Base-by-base conservation (phyloP, 2,797 vertebrate species). In the Sylvilagus floridanus region DNA sequence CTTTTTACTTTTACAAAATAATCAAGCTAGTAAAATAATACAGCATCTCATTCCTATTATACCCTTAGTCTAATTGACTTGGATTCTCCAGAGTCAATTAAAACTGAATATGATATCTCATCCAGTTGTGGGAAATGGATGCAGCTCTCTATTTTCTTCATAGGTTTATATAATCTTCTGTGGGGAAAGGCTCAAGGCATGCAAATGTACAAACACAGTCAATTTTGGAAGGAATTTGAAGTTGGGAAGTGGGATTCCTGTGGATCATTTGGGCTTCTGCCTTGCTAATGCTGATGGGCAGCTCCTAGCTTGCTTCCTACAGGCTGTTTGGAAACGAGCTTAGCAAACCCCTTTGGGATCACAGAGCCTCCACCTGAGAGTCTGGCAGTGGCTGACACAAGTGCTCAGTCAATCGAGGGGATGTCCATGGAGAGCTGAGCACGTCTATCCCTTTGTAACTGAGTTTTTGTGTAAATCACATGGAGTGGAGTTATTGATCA, bases 31-130 rank as follows among this genome's bases (percentile, higher is more conserved):
- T 77, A 30, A 95, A 96, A 78, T 78, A 91, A 94, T 90, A 82
- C 11, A 89, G 42, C 32, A 88, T 96, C 69, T 87, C 77, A 32
- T 88, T 95, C 24, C 83, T 93, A 37, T 88, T 88, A 95, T 82
- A 72, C 50, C 37, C 84, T 84, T 76, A 65, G 26, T 90, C 68
- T 96, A 94, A 95, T 94, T 91, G 93, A 89, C 93, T 94, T 93
- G 52, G 60, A 87, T 84, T 96, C 94, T 96, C 89, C 26, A 79
- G 91, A 83, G 93, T 95, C 77, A 88, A 76, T 95, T 96, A 96
- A 91, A 94, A 93, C 37, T 47, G 65, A 97, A 68, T 88, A 84
- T 91, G 82, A 89, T 84, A 91, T 89, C 60, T 77, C 47, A 89
- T 60, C 12, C 26, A 90, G 88, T 65, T 65, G 54, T 30, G 81